phyloP scores from a whole-genome alignment of 2,888 invertebrate species.

The Diarsia dahlii region DNA sequence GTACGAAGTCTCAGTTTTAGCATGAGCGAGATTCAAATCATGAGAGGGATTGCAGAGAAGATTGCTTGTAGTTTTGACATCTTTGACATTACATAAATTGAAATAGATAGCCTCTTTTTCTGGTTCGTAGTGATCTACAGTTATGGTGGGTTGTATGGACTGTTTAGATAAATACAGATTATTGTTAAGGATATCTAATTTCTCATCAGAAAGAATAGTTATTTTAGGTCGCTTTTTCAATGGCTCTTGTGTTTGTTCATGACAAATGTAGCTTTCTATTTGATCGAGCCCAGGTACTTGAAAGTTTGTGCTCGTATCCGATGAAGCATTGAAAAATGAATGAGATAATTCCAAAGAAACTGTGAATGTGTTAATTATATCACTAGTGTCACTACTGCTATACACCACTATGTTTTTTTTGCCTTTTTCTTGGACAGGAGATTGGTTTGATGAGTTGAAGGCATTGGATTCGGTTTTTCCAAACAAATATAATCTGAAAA shows the following conservation, averaged over 20 bases:
- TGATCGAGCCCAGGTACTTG: conserved; percentile 4
- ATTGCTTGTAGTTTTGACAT: background rate
- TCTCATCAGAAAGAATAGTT: conserved; percentile 5
- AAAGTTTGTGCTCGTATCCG: conserved; percentile 6
- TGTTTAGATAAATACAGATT: conserved; percentile 4
- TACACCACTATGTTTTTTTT: conserved; percentile 12
- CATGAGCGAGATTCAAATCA: background rate
- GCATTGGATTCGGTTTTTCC: conserved; percentile 9
- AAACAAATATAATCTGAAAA: conserved; percentile 15
- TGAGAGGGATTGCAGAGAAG: conserved; percentile 3
- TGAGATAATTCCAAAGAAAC: conserved; percentile 7
- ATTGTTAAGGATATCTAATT: conserved; percentile 5
- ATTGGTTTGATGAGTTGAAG: conserved; percentile 11
- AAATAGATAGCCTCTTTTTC: conserved; percentile 1
- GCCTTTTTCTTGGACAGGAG: conserved; percentile 9
- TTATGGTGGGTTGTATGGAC: conserved; percentile 7
- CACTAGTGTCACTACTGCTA: conserved; percentile 14
- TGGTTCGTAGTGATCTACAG: conserved; percentile 10
- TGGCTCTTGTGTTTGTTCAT: conserved; percentile 5
- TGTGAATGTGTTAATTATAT: conserved; percentile 8
- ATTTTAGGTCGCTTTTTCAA: background rate
- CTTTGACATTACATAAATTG: background rate
- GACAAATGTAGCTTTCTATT: conserved; percentile 7
- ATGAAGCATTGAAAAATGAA: background rate
- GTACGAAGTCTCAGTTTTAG: background rate